These are phyloP conservation scores for Coracias cyanogaster DNA, from an alignment of 2,797 vertebrate genomes.

Conservation along the genomic window DNA sequence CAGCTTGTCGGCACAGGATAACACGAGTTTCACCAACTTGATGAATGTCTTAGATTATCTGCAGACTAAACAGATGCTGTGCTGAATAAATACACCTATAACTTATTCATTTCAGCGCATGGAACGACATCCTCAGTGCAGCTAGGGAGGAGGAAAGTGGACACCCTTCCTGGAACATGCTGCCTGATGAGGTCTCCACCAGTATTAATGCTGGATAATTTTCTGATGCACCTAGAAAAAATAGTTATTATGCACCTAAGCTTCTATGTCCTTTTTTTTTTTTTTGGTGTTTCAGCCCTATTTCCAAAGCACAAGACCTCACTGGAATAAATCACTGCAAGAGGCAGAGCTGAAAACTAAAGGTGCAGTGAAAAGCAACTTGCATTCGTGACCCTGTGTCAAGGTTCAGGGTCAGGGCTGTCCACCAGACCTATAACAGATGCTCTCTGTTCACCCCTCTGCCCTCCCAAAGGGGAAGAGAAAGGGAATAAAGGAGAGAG, in stretches of 20 bases:
- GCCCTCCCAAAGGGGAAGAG: too few species aligned
- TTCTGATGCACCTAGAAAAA: background rate
- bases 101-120: background rate
- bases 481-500: too few species aligned
- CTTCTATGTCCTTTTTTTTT: background rate
- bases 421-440: too few species aligned
- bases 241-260: background rate
- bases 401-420: too few species aligned
- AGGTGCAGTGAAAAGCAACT: background rate
- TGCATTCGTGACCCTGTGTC: too few species aligned
- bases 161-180: accelerated
- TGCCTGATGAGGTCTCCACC: background rate
- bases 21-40: background rate
- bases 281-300: background rate
- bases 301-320: background rate
- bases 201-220: background rate
- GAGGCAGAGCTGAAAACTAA: background rate
- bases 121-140: background rate
- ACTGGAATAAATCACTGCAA: background rate
- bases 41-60: conserved; percentile 5
- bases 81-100: conserved; percentile 12
- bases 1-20: background rate
- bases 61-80: conserved; percentile 7
- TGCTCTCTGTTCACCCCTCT: too few species aligned
- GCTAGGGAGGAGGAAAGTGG: background rate